phyloP scores from a whole-genome alignment of 2,113 vertebrate species.

The Thunnus thynnus region DNA sequence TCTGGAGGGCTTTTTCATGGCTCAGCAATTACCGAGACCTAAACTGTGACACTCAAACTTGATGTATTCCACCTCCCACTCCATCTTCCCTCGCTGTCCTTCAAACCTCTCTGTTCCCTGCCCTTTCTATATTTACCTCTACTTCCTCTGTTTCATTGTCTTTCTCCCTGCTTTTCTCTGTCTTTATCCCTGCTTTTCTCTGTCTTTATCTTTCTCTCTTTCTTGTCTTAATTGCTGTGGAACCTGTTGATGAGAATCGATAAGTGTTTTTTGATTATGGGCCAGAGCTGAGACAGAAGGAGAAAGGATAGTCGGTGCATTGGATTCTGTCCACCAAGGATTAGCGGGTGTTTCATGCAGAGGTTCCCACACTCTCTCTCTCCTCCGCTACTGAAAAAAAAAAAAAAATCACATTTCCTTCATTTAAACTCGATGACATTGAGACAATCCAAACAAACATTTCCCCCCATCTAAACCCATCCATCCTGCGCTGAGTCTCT shows the following conservation, averaged over 20 bases:
- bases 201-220: conserved; percentile 14
- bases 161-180: background rate
- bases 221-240: conserved; percentile 56
- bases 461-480: background rate
- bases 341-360: conserved; percentile 41
- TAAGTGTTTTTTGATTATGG: conserved; percentile 60
- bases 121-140: conserved; percentile 50
- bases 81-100: conserved; percentile 55
- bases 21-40: conserved; percentile 59
- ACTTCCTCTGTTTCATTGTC: conserved; percentile 34
- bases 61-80: conserved; percentile 68
- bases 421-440: conserved; percentile 6
- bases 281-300: conserved; percentile 59
- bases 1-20: conserved; percentile 63
- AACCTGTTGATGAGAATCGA: conserved; percentile 74
- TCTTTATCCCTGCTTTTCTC: conserved; percentile 11
- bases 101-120: conserved; percentile 59
- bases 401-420: background rate
- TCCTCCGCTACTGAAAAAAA: background rate
- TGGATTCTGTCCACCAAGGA: conserved; percentile 47
- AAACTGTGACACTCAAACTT: conserved; percentile 64
- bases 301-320: conserved; percentile 34
- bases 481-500: background rate
- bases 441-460: conserved; percentile 29
- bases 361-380: conserved; percentile 32